These are phyloP conservation scores for Camponotus vicinus DNA, from an alignment of 1,140 invertebrate species.

Conservation along the genomic window DNA sequence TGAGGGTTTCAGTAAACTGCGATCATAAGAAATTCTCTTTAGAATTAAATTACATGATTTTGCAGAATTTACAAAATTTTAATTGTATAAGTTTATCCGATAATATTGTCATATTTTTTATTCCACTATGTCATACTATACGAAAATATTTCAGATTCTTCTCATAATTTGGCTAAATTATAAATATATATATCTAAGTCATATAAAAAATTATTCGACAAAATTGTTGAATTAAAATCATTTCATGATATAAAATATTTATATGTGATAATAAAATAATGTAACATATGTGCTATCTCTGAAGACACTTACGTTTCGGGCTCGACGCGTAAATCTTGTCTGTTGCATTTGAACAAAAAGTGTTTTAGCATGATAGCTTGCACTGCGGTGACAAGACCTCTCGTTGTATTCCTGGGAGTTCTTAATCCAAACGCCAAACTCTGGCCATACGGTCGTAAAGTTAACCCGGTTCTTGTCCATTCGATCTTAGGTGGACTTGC, in stretches of 20 bases:
- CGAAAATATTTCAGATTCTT: neutral
- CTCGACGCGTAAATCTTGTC: constrained; percentile 84
- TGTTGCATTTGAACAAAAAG: constrained; percentile 89
- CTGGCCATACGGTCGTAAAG: constrained; percentile 87
- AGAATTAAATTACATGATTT: neutral
- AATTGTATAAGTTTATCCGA: neutral
- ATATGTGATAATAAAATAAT: neutral
- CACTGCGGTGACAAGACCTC: constrained; percentile 89
- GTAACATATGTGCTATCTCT: neutral
- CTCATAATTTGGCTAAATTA: neutral
- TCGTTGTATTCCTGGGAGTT: constrained; percentile 88
- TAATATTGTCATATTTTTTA: neutral
- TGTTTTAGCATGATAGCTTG: constrained; percentile 90
- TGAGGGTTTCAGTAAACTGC: constrained; percentile 89
- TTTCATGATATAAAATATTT: neutral
- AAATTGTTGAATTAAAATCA: too few relatives aligned
- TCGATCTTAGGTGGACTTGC: constrained; percentile 88
- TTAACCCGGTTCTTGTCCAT: constrained; percentile 88
- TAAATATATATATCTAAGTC: neutral
- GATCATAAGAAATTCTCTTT: neutral
- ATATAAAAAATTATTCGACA: neutral
- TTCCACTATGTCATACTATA: neutral
- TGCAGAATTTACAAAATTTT: neutral
- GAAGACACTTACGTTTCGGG: constrained; percentile 86
- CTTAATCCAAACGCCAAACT: constrained; percentile 88